These are phyloP conservation scores for Heliconius cydno DNA, from an alignment of 2,888 invertebrate genomes.

Conservation along the genomic window DNA sequence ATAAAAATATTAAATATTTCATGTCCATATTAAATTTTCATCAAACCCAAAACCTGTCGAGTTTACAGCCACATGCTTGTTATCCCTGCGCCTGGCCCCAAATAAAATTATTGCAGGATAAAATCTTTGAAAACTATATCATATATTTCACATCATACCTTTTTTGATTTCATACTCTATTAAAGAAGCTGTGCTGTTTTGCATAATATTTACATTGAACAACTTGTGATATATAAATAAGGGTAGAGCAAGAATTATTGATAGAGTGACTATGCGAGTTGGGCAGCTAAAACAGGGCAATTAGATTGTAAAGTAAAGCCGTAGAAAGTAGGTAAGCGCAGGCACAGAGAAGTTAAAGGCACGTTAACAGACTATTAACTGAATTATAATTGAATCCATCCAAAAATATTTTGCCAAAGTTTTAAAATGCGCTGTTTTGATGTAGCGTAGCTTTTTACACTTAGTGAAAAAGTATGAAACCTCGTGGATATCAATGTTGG, in stretches of 20 bases:
- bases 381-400: conserved; percentile 62
- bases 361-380: conserved; percentile 34
- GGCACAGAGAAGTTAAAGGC: conserved; percentile 32
- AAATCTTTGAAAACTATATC: not conserved
- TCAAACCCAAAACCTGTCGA: too few species aligned
- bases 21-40: too few species aligned
- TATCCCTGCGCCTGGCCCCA: too few species aligned
- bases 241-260: conserved; percentile 5
- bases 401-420: conserved; percentile 58
- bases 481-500: not conserved
- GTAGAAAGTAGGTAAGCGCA: conserved; percentile 20
- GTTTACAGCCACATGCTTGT: too few species aligned
- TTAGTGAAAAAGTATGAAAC: not conserved
- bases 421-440: conserved; percentile 33
- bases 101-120: not conserved
- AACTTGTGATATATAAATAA: conserved; percentile 14
- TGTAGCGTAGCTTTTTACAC: conserved; percentile 25
- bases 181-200: not conserved
- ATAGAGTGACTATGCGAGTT: conserved; percentile 20
- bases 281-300: conserved; percentile 21
- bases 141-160: not conserved
- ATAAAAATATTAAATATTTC: too few species aligned
- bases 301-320: conserved; percentile 20
- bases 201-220: not conserved
- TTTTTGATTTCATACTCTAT: not conserved